Conservation (phyloP, 2,797 vertebrate species). For the Poeciliopsis presidionis region DNA sequence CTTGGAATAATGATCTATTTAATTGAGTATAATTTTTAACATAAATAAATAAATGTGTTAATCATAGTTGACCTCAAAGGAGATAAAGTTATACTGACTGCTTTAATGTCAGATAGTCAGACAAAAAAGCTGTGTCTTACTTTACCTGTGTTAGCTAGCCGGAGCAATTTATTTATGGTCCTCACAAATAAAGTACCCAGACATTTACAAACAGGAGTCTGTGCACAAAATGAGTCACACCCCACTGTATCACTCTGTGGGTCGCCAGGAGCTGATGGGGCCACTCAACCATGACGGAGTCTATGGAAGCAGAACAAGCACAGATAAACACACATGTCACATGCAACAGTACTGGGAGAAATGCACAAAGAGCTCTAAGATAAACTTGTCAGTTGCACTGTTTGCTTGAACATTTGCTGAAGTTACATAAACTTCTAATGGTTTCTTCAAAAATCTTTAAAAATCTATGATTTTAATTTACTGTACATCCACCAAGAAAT, state of each 20-base stretch:
- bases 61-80: background rate
- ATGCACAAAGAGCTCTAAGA: background rate
- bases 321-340: constrained; percentile 13
- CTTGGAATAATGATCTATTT: background rate
- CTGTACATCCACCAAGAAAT: background rate
- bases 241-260: constrained; percentile 65
- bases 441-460: background rate
- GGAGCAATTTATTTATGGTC: constrained; percentile 30
- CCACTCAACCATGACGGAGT: constrained; percentile 58
- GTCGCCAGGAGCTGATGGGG: constrained; percentile 53
- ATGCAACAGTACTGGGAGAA: constrained; percentile 30
- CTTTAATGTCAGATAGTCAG: background rate
- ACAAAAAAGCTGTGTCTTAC: background rate
- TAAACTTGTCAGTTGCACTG: background rate
- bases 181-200: constrained; percentile 7
- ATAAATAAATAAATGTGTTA: background rate
- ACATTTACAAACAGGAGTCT: background rate
- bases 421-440: background rate
- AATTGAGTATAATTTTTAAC: background rate
- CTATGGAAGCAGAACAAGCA: constrained; percentile 48
- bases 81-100: background rate
- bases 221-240: constrained; percentile 55
- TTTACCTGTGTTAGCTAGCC: constrained; percentile 33
- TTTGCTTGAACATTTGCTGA: background rate
- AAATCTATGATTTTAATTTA: background rate